Base-by-base conservation (phyloP, 2,888 invertebrate species). In the Acronicta psi region DNA sequence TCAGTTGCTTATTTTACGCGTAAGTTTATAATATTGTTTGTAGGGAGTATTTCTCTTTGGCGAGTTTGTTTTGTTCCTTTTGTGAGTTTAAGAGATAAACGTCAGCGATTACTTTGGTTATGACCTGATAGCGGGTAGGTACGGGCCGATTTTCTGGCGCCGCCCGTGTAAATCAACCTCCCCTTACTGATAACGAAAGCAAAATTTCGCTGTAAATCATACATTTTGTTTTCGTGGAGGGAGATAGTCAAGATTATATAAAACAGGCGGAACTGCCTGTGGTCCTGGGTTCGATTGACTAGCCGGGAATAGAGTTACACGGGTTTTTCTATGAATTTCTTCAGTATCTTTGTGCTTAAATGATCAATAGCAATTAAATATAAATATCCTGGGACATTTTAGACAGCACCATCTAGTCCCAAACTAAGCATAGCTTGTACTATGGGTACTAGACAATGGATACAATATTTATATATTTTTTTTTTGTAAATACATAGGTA, bases 141-240 rank as follows among this genome's bases (percentile, higher is more conserved):
- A 52, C 53, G 47, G 58, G 57, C 62, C 52, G 77, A 75, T 81
- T n/a, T n/a, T n/a, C 78, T 71, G 84, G 82, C 82, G 80, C 13
- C 5, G 13, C 34, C 74, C 79, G 82, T 86, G 90, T 91, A 93
- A 93, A 93, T 93, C 92, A 91, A 88, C 81, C 90, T 81, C 77
- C 91, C 90, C 88, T 77, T 71, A 59, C 87, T 83, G 92, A 93
- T 93, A 92, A 88, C 84, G 83, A 81, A 82, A 84, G 83, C 83
- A 82, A 87, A 88, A 87, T 86, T 87, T 80, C 74, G 76, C 80
- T 80, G 84, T 92, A 91, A 91, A 92, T 92, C 91, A 92, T 89
- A 90, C 87, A 87, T 90, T 29, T 90, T 91, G 87, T 90, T 88
- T 89, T 89, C 84, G 81, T 75, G 73, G 52, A 79, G 69, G 73